Percentiles rank a stretch among this genome's conserved stretches.
phyloP scores from a whole-genome alignment of 2,888 invertebrate genomes.

The Agriopis leucophaearia region DNA sequence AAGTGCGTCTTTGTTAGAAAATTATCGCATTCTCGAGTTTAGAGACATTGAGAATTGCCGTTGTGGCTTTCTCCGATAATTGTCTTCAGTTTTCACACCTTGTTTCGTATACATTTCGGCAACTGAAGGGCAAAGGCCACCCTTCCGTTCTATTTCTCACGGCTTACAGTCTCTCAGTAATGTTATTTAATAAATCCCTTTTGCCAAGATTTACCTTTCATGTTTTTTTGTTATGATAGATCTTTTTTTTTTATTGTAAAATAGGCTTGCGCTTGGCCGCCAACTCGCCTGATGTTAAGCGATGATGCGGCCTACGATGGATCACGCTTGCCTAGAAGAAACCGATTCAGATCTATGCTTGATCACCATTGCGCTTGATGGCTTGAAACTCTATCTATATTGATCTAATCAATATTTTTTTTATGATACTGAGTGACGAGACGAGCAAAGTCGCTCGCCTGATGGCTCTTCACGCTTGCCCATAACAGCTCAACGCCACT shows the following conservation, averaged over 20 bases:
- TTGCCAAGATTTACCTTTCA: background rate
- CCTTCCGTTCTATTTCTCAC: constrained; percentile 26
- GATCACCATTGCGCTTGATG: background rate
- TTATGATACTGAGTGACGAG: no score
- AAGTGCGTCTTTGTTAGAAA: constrained; percentile 39
- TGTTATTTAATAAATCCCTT: background rate
- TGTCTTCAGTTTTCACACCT: constrained; percentile 29
- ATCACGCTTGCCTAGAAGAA: no score
- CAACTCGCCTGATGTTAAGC: no score
- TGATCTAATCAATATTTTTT: no score
- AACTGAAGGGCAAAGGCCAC: constrained; percentile 25
- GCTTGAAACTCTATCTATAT: no score
- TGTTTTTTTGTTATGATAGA: no score
- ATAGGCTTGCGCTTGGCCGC: no score
- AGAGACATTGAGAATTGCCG: constrained; percentile 31
- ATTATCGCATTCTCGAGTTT: constrained; percentile 40
- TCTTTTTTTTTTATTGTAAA: no score
- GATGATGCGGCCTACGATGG: no score
- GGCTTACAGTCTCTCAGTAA: background rate
- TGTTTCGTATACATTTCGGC: constrained; percentile 17
- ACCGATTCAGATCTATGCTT: no score
- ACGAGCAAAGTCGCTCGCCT: no score
- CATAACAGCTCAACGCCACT: no score
- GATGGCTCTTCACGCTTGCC: background rate
- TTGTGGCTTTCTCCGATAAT: constrained; percentile 34